These are phyloP conservation scores for Lepilemur ruficaudatus DNA, from an alignment of 2,797 vertebrate genomes.

Conservation along the genomic window DNA sequence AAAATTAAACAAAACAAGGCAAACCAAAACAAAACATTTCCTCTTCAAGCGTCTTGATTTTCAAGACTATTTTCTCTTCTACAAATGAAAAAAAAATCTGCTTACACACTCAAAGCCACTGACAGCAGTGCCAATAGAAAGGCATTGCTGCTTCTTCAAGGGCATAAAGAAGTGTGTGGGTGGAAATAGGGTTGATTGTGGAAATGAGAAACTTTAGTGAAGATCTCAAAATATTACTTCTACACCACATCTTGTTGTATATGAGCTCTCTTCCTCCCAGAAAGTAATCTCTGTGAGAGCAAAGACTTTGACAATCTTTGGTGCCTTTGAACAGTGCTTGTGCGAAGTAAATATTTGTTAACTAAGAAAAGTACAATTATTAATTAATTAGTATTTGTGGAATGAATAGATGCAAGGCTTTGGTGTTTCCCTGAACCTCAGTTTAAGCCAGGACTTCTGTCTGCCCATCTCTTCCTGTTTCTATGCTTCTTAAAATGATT, in stretches of 20 bases:
- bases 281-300: background rate
- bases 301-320: background rate
- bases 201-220: background rate
- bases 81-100: background rate
- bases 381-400: background rate
- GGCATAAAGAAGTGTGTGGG: background rate
- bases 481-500: background rate
- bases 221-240: background rate
- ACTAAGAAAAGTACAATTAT: background rate
- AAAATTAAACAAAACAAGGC: slow-evolving; percentile 15
- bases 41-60: background rate
- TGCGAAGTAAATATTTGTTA: background rate
- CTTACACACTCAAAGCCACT: background rate
- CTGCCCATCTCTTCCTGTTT: background rate
- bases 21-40: background rate
- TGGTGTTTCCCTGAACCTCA: background rate
- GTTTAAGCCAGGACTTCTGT: background rate
- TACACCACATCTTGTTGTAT: background rate
- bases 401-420: background rate
- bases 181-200: background rate
- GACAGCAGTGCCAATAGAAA: background rate
- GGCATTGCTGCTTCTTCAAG: background rate
- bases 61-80: background rate
- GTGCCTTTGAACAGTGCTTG: background rate
- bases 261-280: background rate